phyloP scores from a whole-genome alignment of 2,113 vertebrate genomes.

The Laticauda colubrina region DNA sequence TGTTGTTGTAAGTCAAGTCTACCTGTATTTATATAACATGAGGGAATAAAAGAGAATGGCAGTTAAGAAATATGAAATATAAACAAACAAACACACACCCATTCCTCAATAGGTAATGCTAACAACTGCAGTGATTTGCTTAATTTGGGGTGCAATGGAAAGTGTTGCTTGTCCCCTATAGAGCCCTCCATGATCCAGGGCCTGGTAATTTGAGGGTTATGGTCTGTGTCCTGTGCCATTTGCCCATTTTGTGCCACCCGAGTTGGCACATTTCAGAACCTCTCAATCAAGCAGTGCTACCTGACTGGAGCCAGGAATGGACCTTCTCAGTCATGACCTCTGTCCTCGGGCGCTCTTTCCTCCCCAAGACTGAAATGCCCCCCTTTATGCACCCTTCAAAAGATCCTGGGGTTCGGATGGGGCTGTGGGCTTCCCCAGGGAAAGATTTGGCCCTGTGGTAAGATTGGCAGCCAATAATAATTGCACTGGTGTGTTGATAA shows the following conservation, averaged over 20 bases:
- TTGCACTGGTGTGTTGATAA: not conserved
- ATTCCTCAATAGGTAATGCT: not conserved
- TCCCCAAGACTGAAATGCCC: not conserved
- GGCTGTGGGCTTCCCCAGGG: not conserved
- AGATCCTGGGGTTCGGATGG: not conserved
- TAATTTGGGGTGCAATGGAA: not conserved
- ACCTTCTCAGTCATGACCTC: not conserved
- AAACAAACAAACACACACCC: not conserved
- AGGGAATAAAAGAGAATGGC: not conserved
- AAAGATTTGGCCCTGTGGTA: not conserved
- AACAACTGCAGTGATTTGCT: not conserved
- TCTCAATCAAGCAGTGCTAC: not conserved
- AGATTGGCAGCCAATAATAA: not conserved
- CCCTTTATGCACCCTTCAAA: not conserved
- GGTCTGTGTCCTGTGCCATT: not conserved
- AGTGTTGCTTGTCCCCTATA: not conserved
- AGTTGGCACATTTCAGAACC: not conserved
- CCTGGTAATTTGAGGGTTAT: not conserved
- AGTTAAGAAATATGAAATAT: not conserved
- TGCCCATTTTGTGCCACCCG: not conserved
- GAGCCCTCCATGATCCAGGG: not conserved
- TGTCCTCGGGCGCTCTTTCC: rapidly evolving
- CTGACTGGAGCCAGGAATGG: not conserved
- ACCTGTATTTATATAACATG: not conserved
- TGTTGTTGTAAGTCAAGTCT: not conserved